These are phyloP conservation scores for Microctonus hyperodae DNA, from an alignment of 2,888 invertebrate genomes.

Conservation along the genomic window DNA sequence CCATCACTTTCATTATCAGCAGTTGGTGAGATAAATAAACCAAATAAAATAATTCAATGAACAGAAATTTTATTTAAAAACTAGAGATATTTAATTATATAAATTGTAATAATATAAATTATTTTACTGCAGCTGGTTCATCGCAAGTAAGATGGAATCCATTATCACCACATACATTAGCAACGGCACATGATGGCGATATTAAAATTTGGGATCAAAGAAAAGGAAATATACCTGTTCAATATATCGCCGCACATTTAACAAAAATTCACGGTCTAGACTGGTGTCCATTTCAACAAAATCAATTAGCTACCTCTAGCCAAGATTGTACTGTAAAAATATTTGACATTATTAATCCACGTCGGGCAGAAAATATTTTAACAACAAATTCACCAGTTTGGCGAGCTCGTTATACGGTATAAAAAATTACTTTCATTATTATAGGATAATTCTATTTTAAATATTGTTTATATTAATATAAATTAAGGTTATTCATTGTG, in stretches of 20 bases:
- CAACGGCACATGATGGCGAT: constrained; percentile 96
- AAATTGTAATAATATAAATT: background rate
- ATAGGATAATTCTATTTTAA: no score
- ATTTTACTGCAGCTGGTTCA: constrained; percentile 74
- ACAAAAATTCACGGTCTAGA: constrained; percentile 89
- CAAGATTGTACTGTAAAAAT: constrained; percentile 96
- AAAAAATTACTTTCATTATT: constrained; percentile 21
- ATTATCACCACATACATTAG: constrained; percentile 81
- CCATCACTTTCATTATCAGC: constrained; percentile 87
- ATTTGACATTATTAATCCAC: constrained; percentile 87
- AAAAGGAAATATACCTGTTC: constrained; percentile 84
- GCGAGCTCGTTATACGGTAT: constrained; percentile 88
- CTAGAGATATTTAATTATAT: no score
- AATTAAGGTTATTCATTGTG: no score
- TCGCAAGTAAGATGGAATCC: constrained; percentile 95
- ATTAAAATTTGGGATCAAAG: constrained; percentile 95
- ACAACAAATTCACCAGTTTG: constrained; percentile 89
- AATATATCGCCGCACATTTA: constrained; percentile 93
- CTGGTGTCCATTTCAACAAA: constrained; percentile 89
- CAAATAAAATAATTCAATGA: background rate
- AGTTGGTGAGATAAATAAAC: constrained; percentile 71
- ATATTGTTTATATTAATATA: no score
- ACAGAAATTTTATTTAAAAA: background rate
- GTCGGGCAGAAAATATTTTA: constrained; percentile 83
- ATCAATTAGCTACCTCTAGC: constrained; percentile 88